These are phyloP conservation scores for Serilophus lunatus DNA, from an alignment of 2,113 vertebrate genomes.

Conservation along the genomic window DNA sequence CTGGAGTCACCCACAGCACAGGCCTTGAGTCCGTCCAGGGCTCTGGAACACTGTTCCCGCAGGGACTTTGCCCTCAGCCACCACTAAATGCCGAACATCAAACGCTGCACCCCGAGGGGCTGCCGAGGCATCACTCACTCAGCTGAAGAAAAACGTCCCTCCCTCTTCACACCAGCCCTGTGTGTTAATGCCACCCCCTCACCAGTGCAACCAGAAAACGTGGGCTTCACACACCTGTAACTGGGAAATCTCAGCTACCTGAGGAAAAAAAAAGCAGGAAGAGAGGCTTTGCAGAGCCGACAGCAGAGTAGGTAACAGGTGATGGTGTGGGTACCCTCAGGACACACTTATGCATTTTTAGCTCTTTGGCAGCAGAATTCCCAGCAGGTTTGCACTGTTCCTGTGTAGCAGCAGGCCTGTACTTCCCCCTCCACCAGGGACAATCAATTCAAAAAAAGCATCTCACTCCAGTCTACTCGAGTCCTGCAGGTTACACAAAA, in stretches of 20 bases:
- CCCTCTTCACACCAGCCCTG: neutral
- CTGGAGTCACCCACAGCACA: accelerated
- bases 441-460: neutral
- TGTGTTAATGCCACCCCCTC: neutral
- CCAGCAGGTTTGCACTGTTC: neutral
- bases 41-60: neutral
- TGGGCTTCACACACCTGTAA: neutral
- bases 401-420: neutral
- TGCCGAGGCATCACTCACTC: too few relatives aligned
- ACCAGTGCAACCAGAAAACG: neutral
- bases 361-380: neutral
- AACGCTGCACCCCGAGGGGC: accelerated
- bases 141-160: accelerated
- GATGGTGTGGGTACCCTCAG: neutral
- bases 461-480: neutral
- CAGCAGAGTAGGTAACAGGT: neutral
- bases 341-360: accelerated
- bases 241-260: neutral
- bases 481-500: neutral
- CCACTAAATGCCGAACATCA: accelerated
- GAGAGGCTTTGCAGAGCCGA: neutral
- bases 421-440: neutral
- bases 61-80: neutral
- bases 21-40: neutral
- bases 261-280: neutral